Evolutionary conservation across 1,140 invertebrate genomes (phyloP).

Genomic region (Andrena cerasifolii): DNA sequence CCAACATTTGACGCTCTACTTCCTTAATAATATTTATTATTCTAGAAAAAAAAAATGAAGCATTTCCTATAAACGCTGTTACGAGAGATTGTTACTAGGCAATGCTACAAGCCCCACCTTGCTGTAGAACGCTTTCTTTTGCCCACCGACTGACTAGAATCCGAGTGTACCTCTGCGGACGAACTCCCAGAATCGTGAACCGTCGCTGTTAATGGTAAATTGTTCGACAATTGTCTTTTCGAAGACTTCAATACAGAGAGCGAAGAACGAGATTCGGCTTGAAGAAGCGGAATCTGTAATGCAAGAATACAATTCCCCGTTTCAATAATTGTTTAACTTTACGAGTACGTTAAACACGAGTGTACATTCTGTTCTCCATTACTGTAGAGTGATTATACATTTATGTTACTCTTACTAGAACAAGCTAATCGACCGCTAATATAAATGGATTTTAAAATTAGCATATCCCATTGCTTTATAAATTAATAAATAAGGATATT

Average conservation of each 20-base stretch:
- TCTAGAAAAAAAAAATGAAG: conserved; percentile 66
- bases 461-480: too few relatives aligned
- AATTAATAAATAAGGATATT: too few relatives aligned
- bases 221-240: conserved; percentile 79
- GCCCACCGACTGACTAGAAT: conserved; percentile 81
- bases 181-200: conserved; percentile 81
- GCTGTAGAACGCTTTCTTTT: conserved; percentile 76
- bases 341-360: too few relatives aligned
- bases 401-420: neutral
- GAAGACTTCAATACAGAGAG: conserved; percentile 81
- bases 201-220: conserved; percentile 77
- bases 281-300: conserved; percentile 79
- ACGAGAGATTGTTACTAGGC: neutral
- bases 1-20: conserved; percentile 75
- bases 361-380: too few relatives aligned
- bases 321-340: too few relatives aligned
- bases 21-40: conserved; percentile 75
- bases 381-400: too few relatives aligned
- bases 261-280: conserved; percentile 81
- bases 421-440: neutral
- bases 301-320: neutral
- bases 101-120: conserved; percentile 65
- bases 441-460: neutral
- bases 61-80: too few relatives aligned
- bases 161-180: conserved; percentile 80